phyloP scores from a whole-genome alignment of 2,797 vertebrate genomes.

The Aulostomus chinensis region DNA sequence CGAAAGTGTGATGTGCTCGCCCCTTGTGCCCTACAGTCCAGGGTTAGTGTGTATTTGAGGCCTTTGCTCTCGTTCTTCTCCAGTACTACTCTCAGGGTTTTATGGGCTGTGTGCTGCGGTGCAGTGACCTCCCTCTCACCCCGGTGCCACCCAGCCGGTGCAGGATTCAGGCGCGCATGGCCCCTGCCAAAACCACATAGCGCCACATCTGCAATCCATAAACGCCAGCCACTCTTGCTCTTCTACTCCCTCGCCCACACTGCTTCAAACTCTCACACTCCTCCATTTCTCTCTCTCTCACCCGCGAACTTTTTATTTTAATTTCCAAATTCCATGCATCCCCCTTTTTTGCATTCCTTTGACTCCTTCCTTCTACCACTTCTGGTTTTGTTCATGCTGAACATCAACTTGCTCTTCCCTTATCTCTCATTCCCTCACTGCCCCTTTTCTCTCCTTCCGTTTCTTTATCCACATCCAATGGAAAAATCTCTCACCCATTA shows the following conservation, averaged over 20 bases:
- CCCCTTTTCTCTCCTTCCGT: constrained; percentile 52
- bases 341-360: constrained; percentile 53
- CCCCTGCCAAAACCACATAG: constrained; percentile 85
- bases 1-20: too few relatives aligned
- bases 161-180: constrained; percentile 76
- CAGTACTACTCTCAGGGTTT: constrained; percentile 66
- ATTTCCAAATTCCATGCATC: constrained; percentile 59
- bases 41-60: constrained; percentile 49
- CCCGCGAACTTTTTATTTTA: constrained; percentile 64
- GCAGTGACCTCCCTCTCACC: constrained; percentile 83
- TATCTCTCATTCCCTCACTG: constrained; percentile 67
- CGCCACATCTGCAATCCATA: constrained; percentile 89
- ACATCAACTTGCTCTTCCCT: constrained; percentile 63
- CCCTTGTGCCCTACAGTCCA: too few relatives aligned
- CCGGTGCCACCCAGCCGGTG: constrained; percentile 88
- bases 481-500: constrained; percentile 84
- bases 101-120: constrained; percentile 83
- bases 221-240: constrained; percentile 84
- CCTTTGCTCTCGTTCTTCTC: constrained; percentile 31
- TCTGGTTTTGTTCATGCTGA: constrained; percentile 63
- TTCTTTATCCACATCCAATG: constrained; percentile 76
- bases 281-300: constrained; percentile 63
- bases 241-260: constrained; percentile 79
- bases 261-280: constrained; percentile 69
- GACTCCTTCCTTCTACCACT: constrained; percentile 52